Evolutionary conservation across 1,140 invertebrate genomes (phyloP).

Genomic region (Camponotus vicinus): DNA sequence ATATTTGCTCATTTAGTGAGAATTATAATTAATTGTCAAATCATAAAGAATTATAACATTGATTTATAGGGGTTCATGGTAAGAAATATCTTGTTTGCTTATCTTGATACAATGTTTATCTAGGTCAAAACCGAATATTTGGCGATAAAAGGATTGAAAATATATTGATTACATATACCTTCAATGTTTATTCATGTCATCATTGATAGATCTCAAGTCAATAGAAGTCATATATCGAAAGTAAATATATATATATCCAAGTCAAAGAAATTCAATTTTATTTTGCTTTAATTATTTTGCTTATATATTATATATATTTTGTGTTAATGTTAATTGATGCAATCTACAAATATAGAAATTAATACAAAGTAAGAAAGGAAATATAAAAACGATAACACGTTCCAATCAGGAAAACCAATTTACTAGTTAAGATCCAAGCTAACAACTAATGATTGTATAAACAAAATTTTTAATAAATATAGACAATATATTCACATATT

Average conservation of each 20-base stretch:
- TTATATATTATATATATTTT: not conserved
- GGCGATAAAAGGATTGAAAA: not conserved
- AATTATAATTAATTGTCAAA: not conserved
- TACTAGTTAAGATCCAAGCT: not conserved
- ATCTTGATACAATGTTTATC: not conserved
- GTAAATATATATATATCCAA: not conserved
- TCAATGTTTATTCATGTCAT: not conserved
- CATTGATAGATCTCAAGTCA: not conserved
- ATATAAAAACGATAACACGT: not conserved
- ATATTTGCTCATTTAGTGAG: not conserved
- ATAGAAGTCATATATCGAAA: not conserved
- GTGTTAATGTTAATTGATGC: constrained; percentile 15
- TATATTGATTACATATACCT: constrained; percentile 18
- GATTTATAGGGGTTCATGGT: not conserved
- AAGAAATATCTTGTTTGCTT: constrained; percentile 29
- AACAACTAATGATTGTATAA: not conserved
- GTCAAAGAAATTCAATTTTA: not conserved
- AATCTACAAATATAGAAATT: not conserved
- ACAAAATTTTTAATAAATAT: not conserved
- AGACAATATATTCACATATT: not conserved
- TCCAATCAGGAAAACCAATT: not conserved
- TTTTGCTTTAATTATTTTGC: not conserved
- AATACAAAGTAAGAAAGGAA: not conserved
- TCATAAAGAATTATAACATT: not conserved
- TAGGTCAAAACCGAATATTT: not conserved